phyloP scores from a whole-genome alignment of 2,888 invertebrate species.

The Nomada fabriciana region DNA sequence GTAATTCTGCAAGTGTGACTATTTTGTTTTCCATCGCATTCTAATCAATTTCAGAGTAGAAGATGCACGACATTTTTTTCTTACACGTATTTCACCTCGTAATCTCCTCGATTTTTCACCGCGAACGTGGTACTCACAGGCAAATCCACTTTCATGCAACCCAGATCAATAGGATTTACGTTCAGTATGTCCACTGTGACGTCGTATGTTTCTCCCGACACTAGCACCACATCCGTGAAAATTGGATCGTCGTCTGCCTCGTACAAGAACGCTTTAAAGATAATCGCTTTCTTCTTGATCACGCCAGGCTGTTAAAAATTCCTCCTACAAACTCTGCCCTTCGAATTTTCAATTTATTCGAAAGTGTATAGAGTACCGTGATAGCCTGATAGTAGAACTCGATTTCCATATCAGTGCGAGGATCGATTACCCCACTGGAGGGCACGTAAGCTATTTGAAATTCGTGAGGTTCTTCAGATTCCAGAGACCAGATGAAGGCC shows the following conservation, averaged over 20 bases:
- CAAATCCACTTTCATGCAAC: conserved; percentile 86
- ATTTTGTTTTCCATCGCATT: background rate
- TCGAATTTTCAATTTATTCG: background rate
- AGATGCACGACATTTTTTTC: conserved; percentile 53
- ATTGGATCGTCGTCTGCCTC: conserved; percentile 85
- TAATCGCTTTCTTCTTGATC: conserved; percentile 36
- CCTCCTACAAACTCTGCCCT: background rate
- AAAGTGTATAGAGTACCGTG: conserved; percentile 49
- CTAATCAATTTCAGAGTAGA: background rate
- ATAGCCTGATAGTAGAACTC: conserved; percentile 72
- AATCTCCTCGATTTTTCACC: conserved; percentile 87
- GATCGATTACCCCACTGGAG: conserved; percentile 60
- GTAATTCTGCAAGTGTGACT: conserved; percentile 61
- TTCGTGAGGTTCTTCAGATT: conserved; percentile 81
- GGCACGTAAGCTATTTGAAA: conserved; percentile 78
- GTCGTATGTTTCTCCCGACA: conserved; percentile 87
- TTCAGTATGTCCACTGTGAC: conserved; percentile 86
- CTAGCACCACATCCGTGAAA: conserved; percentile 83
- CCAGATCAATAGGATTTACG: conserved; percentile 86
- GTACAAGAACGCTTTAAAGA: conserved; percentile 81
- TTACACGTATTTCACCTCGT: conserved; percentile 86
- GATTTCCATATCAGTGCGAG: conserved; percentile 60
- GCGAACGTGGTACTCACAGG: conserved; percentile 84
- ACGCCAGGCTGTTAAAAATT: conserved; percentile 39
- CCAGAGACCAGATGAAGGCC: conserved; percentile 86